Evolutionary conservation across 1,140 invertebrate species (phyloP), one percentile per base, ranked within the genome.

Genomic region (Pseudobourletiella spinata): DNA sequence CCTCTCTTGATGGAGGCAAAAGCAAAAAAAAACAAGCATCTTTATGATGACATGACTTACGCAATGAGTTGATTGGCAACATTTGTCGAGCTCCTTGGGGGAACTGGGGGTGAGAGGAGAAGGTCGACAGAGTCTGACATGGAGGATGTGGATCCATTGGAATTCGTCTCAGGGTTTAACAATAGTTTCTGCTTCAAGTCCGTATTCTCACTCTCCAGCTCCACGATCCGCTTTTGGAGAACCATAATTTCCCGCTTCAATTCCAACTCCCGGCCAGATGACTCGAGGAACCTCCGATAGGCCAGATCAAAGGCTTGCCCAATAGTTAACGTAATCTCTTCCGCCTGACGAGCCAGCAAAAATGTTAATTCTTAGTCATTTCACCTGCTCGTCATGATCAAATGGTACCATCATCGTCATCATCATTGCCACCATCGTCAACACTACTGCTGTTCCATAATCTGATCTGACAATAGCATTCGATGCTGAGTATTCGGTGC

Each of bases 261-360:
- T 73, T 89, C 87, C 42, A 86, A 70, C 74, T 89, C 87, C 69
- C 83, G 82, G 1, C 85, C 84, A 3, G 85, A 86, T 1, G 86
- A 86, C 66, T 90, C 87, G 56, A 90, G 73, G 73, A 89, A 91
- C 64, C 85, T 77, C 67, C 79, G 76, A 76, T 97, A 97, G n/a
- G 94, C 94, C 67, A 97, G 80, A 78, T 97, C 93, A 77, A 98
- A 97, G 0, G 94, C 94, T 75, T 98, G 94, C 2, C 94, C 94
- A 70, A 97, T 95, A 14, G 94, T 97, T 62, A 98, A 77, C 11
- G 93, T 97, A 60, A 98, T 95, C 74, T 97, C 93, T 70, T 95
- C 93, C 6, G 94, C 90, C 81, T 83, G 70, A 14, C 73, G 71
- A 39, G 57, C n/a, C 57, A 59, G 35, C 11, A 42, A n/a, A n/a